Conservation (phyloP, 2,888 invertebrate genomes). For the Aphodius granarius region DNA sequence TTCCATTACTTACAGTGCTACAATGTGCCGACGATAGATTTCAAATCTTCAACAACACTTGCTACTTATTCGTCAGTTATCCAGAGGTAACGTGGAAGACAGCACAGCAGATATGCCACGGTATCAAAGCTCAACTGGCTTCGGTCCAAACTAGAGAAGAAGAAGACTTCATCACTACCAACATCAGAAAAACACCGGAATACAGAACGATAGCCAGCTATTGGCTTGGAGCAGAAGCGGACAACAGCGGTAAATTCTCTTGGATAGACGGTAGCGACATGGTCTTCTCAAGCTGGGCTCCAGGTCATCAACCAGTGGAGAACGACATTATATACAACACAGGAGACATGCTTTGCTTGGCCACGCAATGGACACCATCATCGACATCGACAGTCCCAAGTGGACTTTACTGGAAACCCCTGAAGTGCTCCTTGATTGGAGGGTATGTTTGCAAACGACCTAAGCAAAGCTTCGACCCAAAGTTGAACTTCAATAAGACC, state of each 20-base stretch:
- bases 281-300: slow-evolving; percentile 66
- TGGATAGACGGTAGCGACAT: slow-evolving; percentile 66
- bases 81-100: slow-evolving; percentile 76
- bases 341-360: slow-evolving; percentile 53
- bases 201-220: slow-evolving; percentile 73
- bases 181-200: slow-evolving; percentile 69
- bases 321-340: slow-evolving; percentile 41
- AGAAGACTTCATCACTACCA: slow-evolving; percentile 69
- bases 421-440: slow-evolving; percentile 65
- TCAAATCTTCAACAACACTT: slow-evolving; percentile 69
- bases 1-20: slow-evolving; percentile 56
- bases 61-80: slow-evolving; percentile 76
- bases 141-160: slow-evolving; percentile 71
- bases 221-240: slow-evolving; percentile 70
- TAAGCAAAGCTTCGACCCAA: slow-evolving; percentile 48
- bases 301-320: slow-evolving; percentile 55
- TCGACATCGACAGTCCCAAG: slow-evolving; percentile 67
- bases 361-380: slow-evolving; percentile 68
- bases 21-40: slow-evolving; percentile 74
- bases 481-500: slow-evolving; percentile 64
- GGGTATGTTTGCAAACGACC: slow-evolving; percentile 64
- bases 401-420: slow-evolving; percentile 71
- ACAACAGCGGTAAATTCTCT: slow-evolving; percentile 54
- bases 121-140: slow-evolving; percentile 70
- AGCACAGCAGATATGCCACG: slow-evolving; percentile 70